These are phyloP conservation scores for Tetramorium bicarinatum DNA, from an alignment of 2,888 invertebrate genomes.

Conservation along the genomic window DNA sequence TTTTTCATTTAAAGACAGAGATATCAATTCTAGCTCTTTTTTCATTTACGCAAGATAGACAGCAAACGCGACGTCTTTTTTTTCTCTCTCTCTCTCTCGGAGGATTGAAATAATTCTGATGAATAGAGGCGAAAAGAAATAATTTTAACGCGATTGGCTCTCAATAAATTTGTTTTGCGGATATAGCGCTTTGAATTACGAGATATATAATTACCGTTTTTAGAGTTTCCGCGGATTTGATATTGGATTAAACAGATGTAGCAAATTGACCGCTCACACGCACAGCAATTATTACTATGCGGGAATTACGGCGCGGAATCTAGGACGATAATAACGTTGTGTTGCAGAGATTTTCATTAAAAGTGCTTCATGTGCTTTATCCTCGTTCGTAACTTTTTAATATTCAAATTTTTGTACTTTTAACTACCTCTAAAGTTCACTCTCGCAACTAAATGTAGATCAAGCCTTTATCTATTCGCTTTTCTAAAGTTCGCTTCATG, in stretches of 20 bases:
- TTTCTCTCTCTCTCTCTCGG: not conserved
- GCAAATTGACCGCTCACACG: constrained; percentile 43
- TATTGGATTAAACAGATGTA: constrained; percentile 52
- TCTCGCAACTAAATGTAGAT: constrained; percentile 11
- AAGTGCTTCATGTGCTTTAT: constrained; percentile 23
- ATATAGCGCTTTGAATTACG: constrained; percentile 2
- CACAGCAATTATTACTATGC: constrained; percentile 40
- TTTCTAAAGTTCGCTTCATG: constrained; percentile 11
- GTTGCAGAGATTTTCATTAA: constrained; percentile 48
- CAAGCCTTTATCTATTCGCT: constrained; percentile 22
- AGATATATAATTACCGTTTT: constrained; percentile 34
- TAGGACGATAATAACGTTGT: constrained; percentile 34
- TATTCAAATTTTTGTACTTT: constrained; percentile 38
- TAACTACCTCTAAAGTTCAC: constrained; percentile 17
- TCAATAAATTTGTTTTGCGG: constrained; percentile 20
- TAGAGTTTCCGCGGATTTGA: constrained; percentile 38
- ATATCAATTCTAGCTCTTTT: not conserved
- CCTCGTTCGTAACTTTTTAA: constrained; percentile 20
- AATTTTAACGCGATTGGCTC: constrained; percentile 11
- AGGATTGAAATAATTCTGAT: not conserved
- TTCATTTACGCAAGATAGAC: not conserved
- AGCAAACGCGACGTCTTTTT: not conserved
- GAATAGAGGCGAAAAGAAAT: not conserved
- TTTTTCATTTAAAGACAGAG: not conserved
- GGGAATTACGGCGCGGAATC: constrained; percentile 33